Conservation (phyloP, 2,888 invertebrate genomes). For the Diarsia dahlii region DNA sequence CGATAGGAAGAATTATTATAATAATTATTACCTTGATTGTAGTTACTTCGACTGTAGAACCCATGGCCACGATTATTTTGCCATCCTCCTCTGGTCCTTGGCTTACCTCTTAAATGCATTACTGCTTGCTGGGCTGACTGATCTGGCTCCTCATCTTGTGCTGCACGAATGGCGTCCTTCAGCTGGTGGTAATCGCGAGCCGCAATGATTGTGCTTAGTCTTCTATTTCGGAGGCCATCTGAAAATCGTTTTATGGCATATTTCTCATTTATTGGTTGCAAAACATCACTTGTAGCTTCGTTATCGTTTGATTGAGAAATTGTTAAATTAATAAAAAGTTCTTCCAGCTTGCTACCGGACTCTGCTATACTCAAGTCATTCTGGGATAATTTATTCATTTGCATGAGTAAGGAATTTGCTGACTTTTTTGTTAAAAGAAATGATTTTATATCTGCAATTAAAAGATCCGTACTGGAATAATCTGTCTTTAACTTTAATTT, state of each 20-base stretch:
- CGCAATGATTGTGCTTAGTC: constrained; percentile 11
- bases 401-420: constrained; percentile 3
- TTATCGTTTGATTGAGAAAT: neutral
- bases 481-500: too few relatives aligned
- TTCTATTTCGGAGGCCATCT: constrained; percentile 7
- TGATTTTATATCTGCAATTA: constrained; percentile 2
- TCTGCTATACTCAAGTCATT: constrained; percentile 5
- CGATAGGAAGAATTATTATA: constrained; percentile 15
- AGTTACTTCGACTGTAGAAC: constrained; percentile 2
- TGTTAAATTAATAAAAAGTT: constrained; percentile 5
- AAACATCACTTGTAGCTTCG: neutral
- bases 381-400: constrained; percentile 7
- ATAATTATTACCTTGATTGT: constrained; percentile 14
- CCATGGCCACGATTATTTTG: too few relatives aligned
- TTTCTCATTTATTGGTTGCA: constrained; percentile 1
- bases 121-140: constrained; percentile 10
- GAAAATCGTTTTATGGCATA: neutral
- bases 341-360: neutral
- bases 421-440: constrained; percentile 6
- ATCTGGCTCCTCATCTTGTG: neutral
- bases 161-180: constrained; percentile 12
- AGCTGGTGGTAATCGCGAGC: constrained; percentile 7
- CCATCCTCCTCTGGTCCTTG: neutral
- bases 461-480: neutral
- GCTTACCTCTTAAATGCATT: constrained; percentile 14